These are phyloP conservation scores for Micrasema longulum DNA, from an alignment of 1,140 invertebrate genomes.

Conservation along the genomic window DNA sequence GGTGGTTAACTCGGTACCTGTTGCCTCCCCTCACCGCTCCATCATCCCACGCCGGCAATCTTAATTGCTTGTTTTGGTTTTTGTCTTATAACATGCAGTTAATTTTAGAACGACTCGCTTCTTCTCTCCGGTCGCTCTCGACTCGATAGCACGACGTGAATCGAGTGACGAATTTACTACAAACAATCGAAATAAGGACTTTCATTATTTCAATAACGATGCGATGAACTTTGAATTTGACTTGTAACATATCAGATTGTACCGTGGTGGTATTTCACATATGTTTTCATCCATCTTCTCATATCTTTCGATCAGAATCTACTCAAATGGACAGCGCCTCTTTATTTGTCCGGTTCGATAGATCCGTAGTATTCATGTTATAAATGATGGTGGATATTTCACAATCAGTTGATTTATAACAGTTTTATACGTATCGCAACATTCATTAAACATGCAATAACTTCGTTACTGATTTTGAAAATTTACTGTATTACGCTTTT, in stretches of 20 bases:
- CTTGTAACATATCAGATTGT: neutral
- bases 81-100: slow-evolving; percentile 51
- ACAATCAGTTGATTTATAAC: too few relatives aligned
- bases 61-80: slow-evolving; percentile 53
- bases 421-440: too few relatives aligned
- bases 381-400: too few relatives aligned
- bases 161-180: too few relatives aligned
- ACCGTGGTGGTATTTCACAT: neutral
- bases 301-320: too few relatives aligned
- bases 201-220: too few relatives aligned
- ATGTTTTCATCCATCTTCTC: too few relatives aligned
- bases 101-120: slow-evolving; percentile 49
- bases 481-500: too few relatives aligned
- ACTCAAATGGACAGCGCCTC: neutral
- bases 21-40: slow-evolving; percentile 27
- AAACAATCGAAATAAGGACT: too few relatives aligned
- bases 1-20: slow-evolving; percentile 51
- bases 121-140: slow-evolving; percentile 14
- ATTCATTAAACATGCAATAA: too few relatives aligned
- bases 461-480: too few relatives aligned
- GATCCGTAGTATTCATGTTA: neutral
- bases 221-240: too few relatives aligned
- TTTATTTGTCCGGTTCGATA: neutral
- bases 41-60: slow-evolving; percentile 35
- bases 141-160: neutral